Evolutionary conservation across 2,888 invertebrate genomes (phyloP), one percentile per base, ranked within the genome.

Genomic region (Litoditis marina): DNA sequence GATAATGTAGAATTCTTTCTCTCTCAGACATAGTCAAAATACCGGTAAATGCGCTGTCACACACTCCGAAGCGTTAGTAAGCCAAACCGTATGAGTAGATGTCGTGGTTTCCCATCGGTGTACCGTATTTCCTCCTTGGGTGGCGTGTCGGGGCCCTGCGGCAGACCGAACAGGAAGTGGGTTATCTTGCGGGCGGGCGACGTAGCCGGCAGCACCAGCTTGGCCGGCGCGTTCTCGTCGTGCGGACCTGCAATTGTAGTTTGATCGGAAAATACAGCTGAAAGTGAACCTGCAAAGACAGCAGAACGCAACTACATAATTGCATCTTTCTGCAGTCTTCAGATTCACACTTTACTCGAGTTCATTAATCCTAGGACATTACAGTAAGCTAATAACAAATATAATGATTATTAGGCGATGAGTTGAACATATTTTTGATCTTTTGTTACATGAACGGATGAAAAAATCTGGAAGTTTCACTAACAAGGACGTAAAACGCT

Each of bases 21-120:
- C n/a, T n/a, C n/a, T n/a, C n/a, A n/a, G n/a, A n/a, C n/a, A n/a
- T n/a, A n/a, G n/a, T n/a, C n/a, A n/a, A n/a, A n/a, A n/a, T n/a
- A n/a, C n/a, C n/a, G n/a, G n/a, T n/a, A n/a, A n/a, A n/a, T n/a
- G n/a, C n/a, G n/a, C n/a, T n/a, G n/a, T n/a, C n/a, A n/a, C n/a
- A n/a, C n/a, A n/a, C n/a, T n/a, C n/a, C 25, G 31, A 47, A 25
- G 19, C 19, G 31, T 19, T 34, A 39, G 31, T 47, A 49, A 34
- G 27, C 27, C 69, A 63, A 64, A 74, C 74, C 74, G 68, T 59
- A 74, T 71, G 52, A 74, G 63, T n/a, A 74, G 54, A 63, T 74
- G 72, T 56, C 58, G 69, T 13, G 68, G 60, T 46, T 63, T 63
- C 19, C 60, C 66, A 30, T 50, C 53, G 46, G 63, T 72, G 70